Conservation (phyloP, 1,140 invertebrate genomes). For the Steinernema feltiae region DNA sequence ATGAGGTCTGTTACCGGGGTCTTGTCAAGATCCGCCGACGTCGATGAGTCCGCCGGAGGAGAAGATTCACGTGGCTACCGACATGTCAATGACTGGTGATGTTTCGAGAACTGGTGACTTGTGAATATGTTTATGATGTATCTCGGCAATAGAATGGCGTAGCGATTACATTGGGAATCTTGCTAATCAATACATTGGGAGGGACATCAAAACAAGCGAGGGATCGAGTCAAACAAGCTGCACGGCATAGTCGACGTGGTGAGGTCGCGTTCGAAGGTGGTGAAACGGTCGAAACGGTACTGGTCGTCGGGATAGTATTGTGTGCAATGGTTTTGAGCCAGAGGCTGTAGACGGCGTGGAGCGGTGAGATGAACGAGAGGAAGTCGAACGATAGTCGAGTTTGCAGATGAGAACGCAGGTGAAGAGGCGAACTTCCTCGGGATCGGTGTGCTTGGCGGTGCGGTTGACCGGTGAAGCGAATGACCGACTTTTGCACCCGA, state of each 20-base stretch:
- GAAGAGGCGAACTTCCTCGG: conserved; percentile 1
- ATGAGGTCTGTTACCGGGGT: too few relatives aligned
- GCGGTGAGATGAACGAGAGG: not conserved
- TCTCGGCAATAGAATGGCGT: not conserved
- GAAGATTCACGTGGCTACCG: too few relatives aligned
- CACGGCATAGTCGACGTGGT: not conserved
- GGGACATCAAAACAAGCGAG: not conserved
- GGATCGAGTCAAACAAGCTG: not conserved
- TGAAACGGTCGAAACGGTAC: not conserved
- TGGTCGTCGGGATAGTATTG: not conserved
- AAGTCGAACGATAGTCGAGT: not conserved
- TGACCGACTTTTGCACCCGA: not conserved
- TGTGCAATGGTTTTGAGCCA: not conserved
- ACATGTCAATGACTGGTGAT: too few relatives aligned
- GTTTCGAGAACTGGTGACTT: too few relatives aligned
- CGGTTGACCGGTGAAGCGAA: not conserved
- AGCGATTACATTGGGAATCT: not conserved
- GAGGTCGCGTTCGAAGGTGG: not conserved
- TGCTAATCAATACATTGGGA: not conserved
- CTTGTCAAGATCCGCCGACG: too few relatives aligned
- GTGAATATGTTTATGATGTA: too few relatives aligned
- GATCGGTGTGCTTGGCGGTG: conserved; percentile 3
- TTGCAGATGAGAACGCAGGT: not conserved
- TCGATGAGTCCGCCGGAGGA: too few relatives aligned
- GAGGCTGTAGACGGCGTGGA: not conserved